Evolutionary conservation across 2,888 invertebrate genomes (phyloP).

Genomic region (Gymnosoma rotundatum): DNA sequence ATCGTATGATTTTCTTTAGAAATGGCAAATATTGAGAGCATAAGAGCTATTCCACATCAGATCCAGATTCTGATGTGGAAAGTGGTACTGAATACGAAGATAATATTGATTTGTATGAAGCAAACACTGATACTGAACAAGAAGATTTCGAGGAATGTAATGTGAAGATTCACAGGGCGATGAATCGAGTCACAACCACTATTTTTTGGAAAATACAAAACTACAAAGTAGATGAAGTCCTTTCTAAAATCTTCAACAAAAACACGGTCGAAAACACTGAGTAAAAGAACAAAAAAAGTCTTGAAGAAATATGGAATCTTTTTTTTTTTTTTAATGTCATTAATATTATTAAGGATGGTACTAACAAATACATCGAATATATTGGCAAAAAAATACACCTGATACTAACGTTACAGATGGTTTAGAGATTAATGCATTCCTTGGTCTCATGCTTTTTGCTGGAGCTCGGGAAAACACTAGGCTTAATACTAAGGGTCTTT

Average conservation of each 20-base stretch:
- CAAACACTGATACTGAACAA: slow-evolving; percentile 30
- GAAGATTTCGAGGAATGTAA: slow-evolving; percentile 36
- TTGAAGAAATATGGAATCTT: slow-evolving; percentile 4
- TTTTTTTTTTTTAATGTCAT: slow-evolving; percentile 4
- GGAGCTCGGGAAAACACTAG: slow-evolving; percentile 56
- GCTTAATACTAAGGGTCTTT: slow-evolving; percentile 56
- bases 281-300: not conserved
- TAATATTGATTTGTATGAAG: slow-evolving; percentile 18
- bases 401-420: slow-evolving; percentile 8
- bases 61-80: slow-evolving; percentile 27
- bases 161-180: slow-evolving; percentile 26
- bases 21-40: slow-evolving; percentile 26
- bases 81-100: slow-evolving; percentile 25
- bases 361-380: slow-evolving; percentile 25
- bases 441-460: slow-evolving; percentile 65
- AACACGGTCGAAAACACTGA: not conserved
- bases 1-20: not conserved
- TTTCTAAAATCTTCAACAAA: slow-evolving; percentile 17
- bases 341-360: slow-evolving; percentile 13
- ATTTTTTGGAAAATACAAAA: slow-evolving; percentile 19
- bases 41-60: slow-evolving; percentile 42
- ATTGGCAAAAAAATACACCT: not conserved
- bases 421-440: slow-evolving; percentile 55
- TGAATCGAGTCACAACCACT: slow-evolving; percentile 3
- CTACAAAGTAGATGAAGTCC: slow-evolving; percentile 11